Percentiles rank a stretch among this genome's conserved stretches.
Conservation (phyloP, 2,113 vertebrate species). For the Dasypus novemcinctus region DNA sequence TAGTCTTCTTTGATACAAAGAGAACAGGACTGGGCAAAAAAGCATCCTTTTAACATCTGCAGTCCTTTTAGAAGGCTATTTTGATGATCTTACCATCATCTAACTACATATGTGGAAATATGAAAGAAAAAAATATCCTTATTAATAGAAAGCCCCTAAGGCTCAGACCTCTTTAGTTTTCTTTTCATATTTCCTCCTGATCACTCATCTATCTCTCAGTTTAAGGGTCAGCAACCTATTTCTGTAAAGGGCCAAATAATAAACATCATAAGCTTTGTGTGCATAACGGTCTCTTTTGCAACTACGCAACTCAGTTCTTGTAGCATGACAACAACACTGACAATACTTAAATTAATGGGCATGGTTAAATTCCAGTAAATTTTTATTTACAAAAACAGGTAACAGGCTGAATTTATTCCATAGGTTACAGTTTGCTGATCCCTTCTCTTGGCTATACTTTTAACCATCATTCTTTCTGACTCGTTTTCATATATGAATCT, state of each 20-base stretch:
- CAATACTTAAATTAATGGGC: neutral
- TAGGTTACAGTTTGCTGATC: neutral
- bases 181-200: neutral
- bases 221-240: neutral
- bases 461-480: neutral
- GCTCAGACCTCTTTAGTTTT: neutral
- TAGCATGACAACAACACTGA: neutral
- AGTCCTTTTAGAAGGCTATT: neutral
- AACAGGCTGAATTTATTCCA: neutral
- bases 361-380: neutral
- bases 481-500: neutral
- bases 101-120: neutral
- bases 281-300: neutral
- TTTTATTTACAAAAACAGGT: neutral
- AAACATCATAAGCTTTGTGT: neutral
- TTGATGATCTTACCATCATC: neutral
- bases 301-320: neutral
- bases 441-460: neutral
- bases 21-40: neutral
- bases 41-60: neutral
- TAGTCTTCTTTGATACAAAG: neutral
- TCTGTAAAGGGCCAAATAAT: neutral
- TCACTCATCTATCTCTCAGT: neutral
- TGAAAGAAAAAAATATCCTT: neutral
- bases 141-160: neutral